These are phyloP conservation scores for Drosophila siamana DNA, from an alignment of 2,888 invertebrate genomes.

Conservation along the genomic window DNA sequence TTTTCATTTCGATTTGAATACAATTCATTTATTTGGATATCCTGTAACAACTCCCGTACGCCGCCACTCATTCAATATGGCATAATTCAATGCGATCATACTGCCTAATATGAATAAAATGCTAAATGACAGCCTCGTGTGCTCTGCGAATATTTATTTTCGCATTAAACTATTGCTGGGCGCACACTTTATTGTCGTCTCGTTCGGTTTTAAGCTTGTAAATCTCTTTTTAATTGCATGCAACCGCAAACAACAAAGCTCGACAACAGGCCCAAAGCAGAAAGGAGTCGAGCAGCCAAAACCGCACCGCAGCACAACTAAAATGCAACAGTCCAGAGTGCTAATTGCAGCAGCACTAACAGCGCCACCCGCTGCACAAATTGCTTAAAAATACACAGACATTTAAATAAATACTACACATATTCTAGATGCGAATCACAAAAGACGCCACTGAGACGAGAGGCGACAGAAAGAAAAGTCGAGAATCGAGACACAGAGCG, in stretches of 20 bases:
- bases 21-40: slow-evolving; percentile 25
- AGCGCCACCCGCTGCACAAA: slow-evolving; percentile 49
- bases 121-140: slow-evolving; percentile 11
- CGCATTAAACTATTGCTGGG: slow-evolving; percentile 4
- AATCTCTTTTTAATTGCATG: slow-evolving; percentile 80
- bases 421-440: slow-evolving; percentile 42
- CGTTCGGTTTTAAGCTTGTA: slow-evolving; percentile 57
- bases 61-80: slow-evolving; percentile 18
- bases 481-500: no score
- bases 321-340: slow-evolving; percentile 46
- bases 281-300: slow-evolving; percentile 36
- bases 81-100: slow-evolving; percentile 22
- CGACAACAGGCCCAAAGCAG: slow-evolving; percentile 28
- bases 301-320: slow-evolving; percentile 66
- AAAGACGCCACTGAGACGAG: slow-evolving; percentile 36
- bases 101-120: slow-evolving; percentile 22
- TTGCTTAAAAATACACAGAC: slow-evolving; percentile 70
- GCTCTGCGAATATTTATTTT: slow-evolving; percentile 36
- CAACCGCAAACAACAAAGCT: slow-evolving; percentile 73
- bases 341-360: slow-evolving; percentile 4
- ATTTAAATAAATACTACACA: slow-evolving; percentile 4
- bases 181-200: slow-evolving; percentile 17
- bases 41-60: neutral
- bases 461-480: slow-evolving; percentile 1
- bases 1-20: slow-evolving; percentile 11